Percentiles rank a stretch among this genome's conserved stretches.
phyloP scores from a whole-genome alignment of 2,797 vertebrate species.

The Catamblyrhynchus diadema region DNA sequence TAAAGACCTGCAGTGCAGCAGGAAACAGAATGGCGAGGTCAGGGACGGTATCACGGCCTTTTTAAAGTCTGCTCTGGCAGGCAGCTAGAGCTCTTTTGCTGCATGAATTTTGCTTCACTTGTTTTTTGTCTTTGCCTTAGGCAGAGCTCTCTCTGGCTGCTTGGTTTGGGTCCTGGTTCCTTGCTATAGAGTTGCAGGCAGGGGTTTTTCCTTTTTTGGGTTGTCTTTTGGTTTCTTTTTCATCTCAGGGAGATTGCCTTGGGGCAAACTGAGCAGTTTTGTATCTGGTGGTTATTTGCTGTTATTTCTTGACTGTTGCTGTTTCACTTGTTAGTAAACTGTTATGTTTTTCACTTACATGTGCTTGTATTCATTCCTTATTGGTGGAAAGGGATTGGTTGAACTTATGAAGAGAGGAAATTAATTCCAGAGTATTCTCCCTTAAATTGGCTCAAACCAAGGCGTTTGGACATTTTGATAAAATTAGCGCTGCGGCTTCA shows the following conservation, averaged over 20 bases:
- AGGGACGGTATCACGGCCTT: rapidly evolving
- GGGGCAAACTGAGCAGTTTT: neutral
- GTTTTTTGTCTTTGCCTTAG: neutral
- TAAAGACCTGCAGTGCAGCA: neutral
- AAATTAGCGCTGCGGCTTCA: neutral
- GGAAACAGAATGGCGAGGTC: rapidly evolving
- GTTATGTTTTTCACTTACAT: neutral
- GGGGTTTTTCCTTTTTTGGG: neutral
- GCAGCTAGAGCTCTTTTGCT: neutral
- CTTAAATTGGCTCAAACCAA: neutral
- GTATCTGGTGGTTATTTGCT: neutral
- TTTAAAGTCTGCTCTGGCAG: neutral
- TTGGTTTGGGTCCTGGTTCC: neutral
- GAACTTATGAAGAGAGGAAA: neutral
- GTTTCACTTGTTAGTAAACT: neutral
- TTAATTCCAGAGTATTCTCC: neutral
- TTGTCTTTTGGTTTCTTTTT: neutral
- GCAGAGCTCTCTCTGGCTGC: neutral
- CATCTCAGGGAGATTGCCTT: neutral
- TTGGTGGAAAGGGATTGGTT: neutral
- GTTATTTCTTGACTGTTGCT: neutral
- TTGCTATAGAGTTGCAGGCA: neutral
- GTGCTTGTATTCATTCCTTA: neutral
- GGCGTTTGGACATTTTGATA: neutral
- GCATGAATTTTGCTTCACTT: neutral